Conservation (phyloP, 1,140 invertebrate genomes). For the Stegodyphus mimosarum region DNA sequence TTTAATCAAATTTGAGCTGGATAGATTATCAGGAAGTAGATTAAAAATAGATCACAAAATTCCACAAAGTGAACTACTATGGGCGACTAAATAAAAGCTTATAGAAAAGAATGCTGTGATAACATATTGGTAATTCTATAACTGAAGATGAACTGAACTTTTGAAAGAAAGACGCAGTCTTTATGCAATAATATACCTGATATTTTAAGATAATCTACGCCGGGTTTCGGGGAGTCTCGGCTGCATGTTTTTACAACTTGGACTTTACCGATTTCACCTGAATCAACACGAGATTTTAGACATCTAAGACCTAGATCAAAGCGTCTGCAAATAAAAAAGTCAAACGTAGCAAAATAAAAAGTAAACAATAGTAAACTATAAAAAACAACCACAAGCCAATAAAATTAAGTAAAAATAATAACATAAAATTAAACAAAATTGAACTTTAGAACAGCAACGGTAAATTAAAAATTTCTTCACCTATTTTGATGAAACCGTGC, state of each 20-base stretch:
- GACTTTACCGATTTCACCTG: conserved; percentile 75
- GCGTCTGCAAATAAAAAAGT: conserved; percentile 68
- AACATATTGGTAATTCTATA: too few relatives aligned
- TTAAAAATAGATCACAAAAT: too few relatives aligned
- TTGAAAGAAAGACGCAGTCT: too few relatives aligned
- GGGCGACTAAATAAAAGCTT: too few relatives aligned
- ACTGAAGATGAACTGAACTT: too few relatives aligned
- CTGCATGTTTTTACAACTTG: conserved; percentile 75
- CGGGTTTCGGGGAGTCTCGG: conserved; percentile 75
- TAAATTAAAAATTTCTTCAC: too few relatives aligned
- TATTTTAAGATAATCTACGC: conserved; percentile 73
- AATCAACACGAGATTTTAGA: conserved; percentile 71
- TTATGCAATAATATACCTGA: conserved; percentile 70
- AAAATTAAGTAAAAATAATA: background rate
- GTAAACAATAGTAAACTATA: background rate
- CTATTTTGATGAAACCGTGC: too few relatives aligned
- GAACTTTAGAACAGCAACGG: background rate
- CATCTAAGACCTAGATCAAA: conserved; percentile 76
- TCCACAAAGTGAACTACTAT: too few relatives aligned
- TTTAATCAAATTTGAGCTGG: too few relatives aligned
- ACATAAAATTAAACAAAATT: background rate
- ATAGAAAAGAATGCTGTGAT: too few relatives aligned
- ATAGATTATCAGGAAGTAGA: too few relatives aligned
- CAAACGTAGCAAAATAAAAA: background rate
- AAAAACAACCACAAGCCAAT: background rate